Base-by-base conservation (phyloP, 2,797 vertebrate genomes). In the Lagocephalus sceleratus region DNA sequence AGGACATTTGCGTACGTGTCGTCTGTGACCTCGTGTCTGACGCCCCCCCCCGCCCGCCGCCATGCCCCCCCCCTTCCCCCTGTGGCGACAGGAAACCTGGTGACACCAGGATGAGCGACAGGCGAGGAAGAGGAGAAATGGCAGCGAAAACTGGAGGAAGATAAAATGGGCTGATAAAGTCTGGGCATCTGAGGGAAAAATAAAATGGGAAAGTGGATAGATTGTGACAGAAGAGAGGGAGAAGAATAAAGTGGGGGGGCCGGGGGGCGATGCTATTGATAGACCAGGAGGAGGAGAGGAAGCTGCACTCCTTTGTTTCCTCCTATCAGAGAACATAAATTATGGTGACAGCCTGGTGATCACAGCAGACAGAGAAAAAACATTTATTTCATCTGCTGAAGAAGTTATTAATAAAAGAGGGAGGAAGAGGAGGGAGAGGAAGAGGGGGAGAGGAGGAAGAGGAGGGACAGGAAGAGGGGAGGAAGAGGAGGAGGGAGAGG, bases 121-220 rank as follows among this genome's bases (percentile, higher is more conserved):
- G 79, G 64, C 73, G 67, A 69, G 43, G 60, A 75, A 65, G 78
- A 81, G 77, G 67, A 82, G 81, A 84, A 85, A 87, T 80, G 87
- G 82, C 75, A 63, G 55, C 56, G 70, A 84, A 80, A 83, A 77
- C 76, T 58, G 66, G 73, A 64, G 63, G 71, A 54, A 84, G 84
- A 89, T 87, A 82, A 85, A 90, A 88, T 57, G 79, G 81, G 75
- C 72, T 84, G 89, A 89, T 90, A 89, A 85, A 78, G 77, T 63
- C 25, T 52, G 68, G 79, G 70, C 75, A 82, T 67, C 57, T 54
- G 59, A 71, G 71, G 51, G 41, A 47, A 45, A 55, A 60, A 59
- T 75, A 81, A 73, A 78, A 77, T 71, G 68, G 73, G 76, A 55
- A 55, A 76, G 78, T 56, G 75, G 68, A 80, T 78, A 83, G 75